Evolutionary conservation across 2,888 invertebrate species (phyloP), one percentile per base, ranked within the genome.

Genomic region (Amaurobius ferox): DNA sequence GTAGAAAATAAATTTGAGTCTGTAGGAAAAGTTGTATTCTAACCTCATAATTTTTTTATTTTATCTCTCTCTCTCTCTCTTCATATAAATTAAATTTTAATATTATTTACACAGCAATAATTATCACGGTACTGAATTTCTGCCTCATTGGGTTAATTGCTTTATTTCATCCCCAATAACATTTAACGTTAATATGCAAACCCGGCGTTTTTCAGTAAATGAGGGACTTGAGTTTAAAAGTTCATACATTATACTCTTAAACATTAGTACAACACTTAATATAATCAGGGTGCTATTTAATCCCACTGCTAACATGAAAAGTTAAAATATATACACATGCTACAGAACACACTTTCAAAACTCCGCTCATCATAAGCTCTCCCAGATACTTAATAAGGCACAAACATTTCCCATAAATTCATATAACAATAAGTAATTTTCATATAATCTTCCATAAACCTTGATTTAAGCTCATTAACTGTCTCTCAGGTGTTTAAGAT

Each of bases 391-490:
- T 61, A 7, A 26, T 11, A 16, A 62, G 68, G 19, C 29, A 66
- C 32, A 48, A 48, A 30, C 40, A 35, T 30, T 39, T 40, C 77
- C 70, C 29, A 6, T 48, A 29, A 9, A 68, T 68, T 26, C 29
- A 32, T 35, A 28, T 19, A 39, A 66, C 64, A 48, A 72, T 72
- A 79, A 79, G 39, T 79, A 71, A 79, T 79, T 72, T 79, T 62
- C 79, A 66, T 80, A 74, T 73, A 55, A 80, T 74, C 55, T 55
- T 66, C 80, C 55, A 80, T 74, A 67, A 80, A 74, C 32, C 61
- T 44, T 80, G 74, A 80, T 80, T 80, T 73, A 80, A 80, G 67
- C 67, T 66, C 79, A 79, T 72, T 79, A 79, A 73, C 72, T 67
- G 44, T 73, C 29, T 55, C 67, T 40, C 44, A 23, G 74, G 26